These are phyloP conservation scores for Chelonus insularis DNA, from an alignment of 1,140 invertebrate genomes.

Conservation along the genomic window DNA sequence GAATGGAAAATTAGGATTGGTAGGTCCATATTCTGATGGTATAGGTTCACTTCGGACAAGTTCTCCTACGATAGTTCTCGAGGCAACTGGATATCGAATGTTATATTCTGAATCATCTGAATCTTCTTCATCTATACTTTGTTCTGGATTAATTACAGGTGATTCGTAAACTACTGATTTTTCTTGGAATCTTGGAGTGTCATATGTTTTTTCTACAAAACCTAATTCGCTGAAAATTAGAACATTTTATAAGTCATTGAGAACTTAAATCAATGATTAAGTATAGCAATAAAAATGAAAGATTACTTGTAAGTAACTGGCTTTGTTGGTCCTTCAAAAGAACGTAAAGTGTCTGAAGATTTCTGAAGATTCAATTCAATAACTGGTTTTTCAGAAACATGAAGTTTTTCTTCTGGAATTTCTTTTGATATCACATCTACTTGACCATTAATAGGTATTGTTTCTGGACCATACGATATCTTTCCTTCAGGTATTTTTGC, in stretches of 20 bases:
- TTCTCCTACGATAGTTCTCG: no score
- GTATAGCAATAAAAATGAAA: neutral
- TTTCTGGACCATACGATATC: slow-evolving; percentile 51
- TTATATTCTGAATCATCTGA: no score
- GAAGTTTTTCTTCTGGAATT: slow-evolving; percentile 56
- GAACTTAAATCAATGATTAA: neutral
- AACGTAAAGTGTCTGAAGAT: no score
- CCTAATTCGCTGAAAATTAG: neutral
- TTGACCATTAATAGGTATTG: slow-evolving; percentile 44
- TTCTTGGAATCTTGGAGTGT: no score
- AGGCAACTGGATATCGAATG: no score
- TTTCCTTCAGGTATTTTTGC: slow-evolving; percentile 49
- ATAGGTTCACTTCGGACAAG: no score
- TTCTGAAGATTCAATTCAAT: no score
- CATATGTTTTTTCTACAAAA: neutral
- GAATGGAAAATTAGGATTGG: no score
- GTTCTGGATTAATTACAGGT: slow-evolving; percentile 9
- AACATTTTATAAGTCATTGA: neutral
- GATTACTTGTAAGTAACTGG: neutral
- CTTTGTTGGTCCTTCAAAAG: slow-evolving; percentile 34
- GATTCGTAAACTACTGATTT: neutral
- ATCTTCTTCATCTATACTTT: no score
- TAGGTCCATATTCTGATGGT: no score
- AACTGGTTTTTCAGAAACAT: slow-evolving; percentile 52
- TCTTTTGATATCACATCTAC: slow-evolving; percentile 37